These are phyloP conservation scores for Asobara japonica DNA, from an alignment of 1,140 invertebrate genomes.

Conservation along the genomic window DNA sequence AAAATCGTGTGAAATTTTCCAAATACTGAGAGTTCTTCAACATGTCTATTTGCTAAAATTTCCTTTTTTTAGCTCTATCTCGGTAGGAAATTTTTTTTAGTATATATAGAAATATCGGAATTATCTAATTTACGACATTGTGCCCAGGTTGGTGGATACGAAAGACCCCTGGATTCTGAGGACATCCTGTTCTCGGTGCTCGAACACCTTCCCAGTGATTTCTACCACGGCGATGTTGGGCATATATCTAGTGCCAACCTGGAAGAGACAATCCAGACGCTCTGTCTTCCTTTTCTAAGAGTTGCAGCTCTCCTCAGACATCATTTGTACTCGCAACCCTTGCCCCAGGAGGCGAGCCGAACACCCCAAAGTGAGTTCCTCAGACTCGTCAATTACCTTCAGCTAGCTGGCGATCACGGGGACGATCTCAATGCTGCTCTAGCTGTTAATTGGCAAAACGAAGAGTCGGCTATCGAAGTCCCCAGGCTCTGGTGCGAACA, in stretches of 20 bases:
- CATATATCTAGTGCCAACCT: background rate
- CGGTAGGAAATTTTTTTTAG: too few species aligned
- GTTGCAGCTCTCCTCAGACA: slow-evolving; percentile 84
- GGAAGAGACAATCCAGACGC: slow-evolving; percentile 74
- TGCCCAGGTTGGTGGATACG: background rate
- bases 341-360: slow-evolving; percentile 72
- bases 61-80: too few species aligned
- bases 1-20: too few species aligned
- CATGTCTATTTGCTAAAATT: too few species aligned
- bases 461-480: slow-evolving; percentile 56
- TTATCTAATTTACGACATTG: too few species aligned
- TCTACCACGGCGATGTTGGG: slow-evolving; percentile 49
- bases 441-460: slow-evolving; percentile 73
- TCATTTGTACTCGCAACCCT: slow-evolving; percentile 85
- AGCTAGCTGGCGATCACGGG: slow-evolving; percentile 76
- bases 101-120: too few species aligned
- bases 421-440: slow-evolving; percentile 75
- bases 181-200: slow-evolving; percentile 57
- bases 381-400: slow-evolving; percentile 78
- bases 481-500: slow-evolving; percentile 76
- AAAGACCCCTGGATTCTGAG: slow-evolving; percentile 37
- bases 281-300: slow-evolving; percentile 86
- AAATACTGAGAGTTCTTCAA: too few species aligned
- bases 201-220: slow-evolving; percentile 55
- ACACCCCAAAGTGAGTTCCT: slow-evolving; percentile 76